Conservation (phyloP, 1,140 invertebrate species). For the Streblospio benedicti region DNA sequence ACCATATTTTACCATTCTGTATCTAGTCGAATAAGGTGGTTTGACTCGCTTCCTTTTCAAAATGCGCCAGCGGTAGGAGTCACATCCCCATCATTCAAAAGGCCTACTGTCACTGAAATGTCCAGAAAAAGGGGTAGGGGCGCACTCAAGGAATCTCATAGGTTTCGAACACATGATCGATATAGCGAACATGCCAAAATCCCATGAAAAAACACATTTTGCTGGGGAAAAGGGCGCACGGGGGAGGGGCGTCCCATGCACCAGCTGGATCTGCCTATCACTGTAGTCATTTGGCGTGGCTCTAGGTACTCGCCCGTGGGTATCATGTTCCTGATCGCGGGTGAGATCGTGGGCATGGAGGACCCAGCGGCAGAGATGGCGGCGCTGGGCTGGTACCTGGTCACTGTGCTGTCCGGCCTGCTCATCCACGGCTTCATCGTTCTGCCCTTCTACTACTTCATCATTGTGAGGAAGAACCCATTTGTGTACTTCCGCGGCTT, state of each 20-base stretch:
- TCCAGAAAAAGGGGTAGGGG: too few relatives aligned
- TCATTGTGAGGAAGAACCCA: conserved; percentile 39
- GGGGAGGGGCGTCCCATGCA: neutral
- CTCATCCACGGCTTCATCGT: conserved; percentile 37
- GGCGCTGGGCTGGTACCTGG: conserved; percentile 35
- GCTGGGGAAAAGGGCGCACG: too few relatives aligned
- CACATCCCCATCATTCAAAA: too few relatives aligned
- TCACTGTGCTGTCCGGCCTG: conserved; percentile 37
- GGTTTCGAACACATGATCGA: too few relatives aligned
- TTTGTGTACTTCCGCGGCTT: conserved; percentile 30
- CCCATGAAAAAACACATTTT: too few relatives aligned
- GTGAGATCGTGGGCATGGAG: conserved; percentile 79
- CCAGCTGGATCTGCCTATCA: neutral
- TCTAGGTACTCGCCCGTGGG: conserved; percentile 83
- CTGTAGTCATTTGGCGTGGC: neutral
- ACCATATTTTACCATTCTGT: too few relatives aligned
- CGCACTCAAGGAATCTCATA: too few relatives aligned
- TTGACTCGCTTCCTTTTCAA: too few relatives aligned
- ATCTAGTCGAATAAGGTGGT: too few relatives aligned
- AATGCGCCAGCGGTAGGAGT: too few relatives aligned
- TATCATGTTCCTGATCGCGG: conserved; percentile 79
- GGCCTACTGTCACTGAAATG: too few relatives aligned
- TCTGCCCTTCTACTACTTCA: conserved; percentile 37
- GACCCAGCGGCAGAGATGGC: conserved; percentile 43
- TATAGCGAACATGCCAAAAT: too few relatives aligned